Evolutionary conservation across 1,140 invertebrate genomes (phyloP).

Genomic region (Lerema accius): DNA sequence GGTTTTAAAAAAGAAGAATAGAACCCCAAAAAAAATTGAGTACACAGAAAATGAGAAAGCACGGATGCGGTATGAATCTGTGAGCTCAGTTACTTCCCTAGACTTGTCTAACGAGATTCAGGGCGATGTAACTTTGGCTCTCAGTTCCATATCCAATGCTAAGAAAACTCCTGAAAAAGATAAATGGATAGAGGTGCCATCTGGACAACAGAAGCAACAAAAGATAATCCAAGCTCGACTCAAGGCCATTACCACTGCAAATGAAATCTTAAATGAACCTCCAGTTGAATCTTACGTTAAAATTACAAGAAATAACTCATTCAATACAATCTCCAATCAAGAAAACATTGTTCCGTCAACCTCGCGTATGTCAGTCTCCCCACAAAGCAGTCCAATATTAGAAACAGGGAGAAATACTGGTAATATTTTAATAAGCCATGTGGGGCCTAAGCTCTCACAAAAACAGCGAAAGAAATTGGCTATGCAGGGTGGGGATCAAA

Average conservation of each 20-base stretch:
- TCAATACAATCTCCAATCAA: constrained; percentile 46
- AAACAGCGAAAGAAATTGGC: constrained; percentile 84
- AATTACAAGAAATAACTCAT: constrained; percentile 65
- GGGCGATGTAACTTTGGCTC: constrained; percentile 72
- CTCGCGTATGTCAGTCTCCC: constrained; percentile 64
- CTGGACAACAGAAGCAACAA: constrained; percentile 69
- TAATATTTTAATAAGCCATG: constrained; percentile 65
- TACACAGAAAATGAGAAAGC: constrained; percentile 78
- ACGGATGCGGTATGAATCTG: constrained; percentile 77
- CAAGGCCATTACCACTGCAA: constrained; percentile 76
- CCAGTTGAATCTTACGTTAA: constrained; percentile 67
- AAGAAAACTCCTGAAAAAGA: constrained; percentile 56
- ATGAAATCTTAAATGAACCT: constrained; percentile 72
- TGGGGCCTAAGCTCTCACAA: constrained; percentile 84
- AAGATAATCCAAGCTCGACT: constrained; percentile 79
- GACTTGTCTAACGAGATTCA: constrained; percentile 69
- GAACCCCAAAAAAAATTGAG: constrained; percentile 66
- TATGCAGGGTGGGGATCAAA: constrained; percentile 57
- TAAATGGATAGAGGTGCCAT: constrained; percentile 77
- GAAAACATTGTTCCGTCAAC: constrained; percentile 51
- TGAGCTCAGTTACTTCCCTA: constrained; percentile 73
- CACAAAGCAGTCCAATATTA: constrained; percentile 49
- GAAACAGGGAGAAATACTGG: constrained; percentile 55
- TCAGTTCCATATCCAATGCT: constrained; percentile 69
- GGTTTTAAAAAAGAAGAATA: constrained; percentile 68